Base-by-base conservation (phyloP, 2,797 vertebrate genomes). In the Atherinosoma microstoma region DNA sequence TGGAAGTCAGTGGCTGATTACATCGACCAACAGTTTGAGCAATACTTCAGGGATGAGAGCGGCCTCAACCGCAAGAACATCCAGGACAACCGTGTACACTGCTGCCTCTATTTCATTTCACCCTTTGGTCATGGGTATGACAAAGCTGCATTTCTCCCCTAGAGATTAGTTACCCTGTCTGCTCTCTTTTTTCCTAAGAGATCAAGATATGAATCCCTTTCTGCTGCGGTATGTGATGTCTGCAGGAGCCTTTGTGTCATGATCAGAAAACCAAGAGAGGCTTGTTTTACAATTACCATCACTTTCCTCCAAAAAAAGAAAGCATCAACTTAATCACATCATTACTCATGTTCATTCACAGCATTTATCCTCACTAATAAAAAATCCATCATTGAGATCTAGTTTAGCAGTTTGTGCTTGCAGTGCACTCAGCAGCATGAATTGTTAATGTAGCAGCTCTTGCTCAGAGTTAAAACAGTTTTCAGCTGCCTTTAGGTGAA, bases 21-120 rank as follows among this genome's bases (percentile, higher is more conserved):
- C 92, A 97, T 99, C 0, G 98, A 99, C 91, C 97, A 99, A 93
- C 98, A 99, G 92, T 99, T 99, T 2, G 98, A 99, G 91, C 98
- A 99, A 89, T 99, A 99, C 91, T 99, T 99, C 95, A 96, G 97
- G 84, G 98, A 99, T 0, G 98, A 99, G 92, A 99, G 98, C 0
- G 98, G 98, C 72, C 95, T 99, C 85, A 99, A 99, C 91, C 95
- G 98, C 78, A 99, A 98, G 91, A 99, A 99, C 91, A 98, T 99
- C 87, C 97, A 97, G 93, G 98, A 99, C 93, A 98, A 99, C 91
- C 95, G 98, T 0, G 97, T 99, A 53, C 98, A 99, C 92, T 99
- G 98, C 93, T 99, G 97, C 92, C 94, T 99, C 60, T 99, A 99
- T 85, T 99, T 99, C 93, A 97, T 99, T 92, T 99, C 97, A 0